These are phyloP conservation scores for Halocynthia roretzi DNA, from an alignment of 23 tunicate genomes.

Conservation along the genomic window DNA sequence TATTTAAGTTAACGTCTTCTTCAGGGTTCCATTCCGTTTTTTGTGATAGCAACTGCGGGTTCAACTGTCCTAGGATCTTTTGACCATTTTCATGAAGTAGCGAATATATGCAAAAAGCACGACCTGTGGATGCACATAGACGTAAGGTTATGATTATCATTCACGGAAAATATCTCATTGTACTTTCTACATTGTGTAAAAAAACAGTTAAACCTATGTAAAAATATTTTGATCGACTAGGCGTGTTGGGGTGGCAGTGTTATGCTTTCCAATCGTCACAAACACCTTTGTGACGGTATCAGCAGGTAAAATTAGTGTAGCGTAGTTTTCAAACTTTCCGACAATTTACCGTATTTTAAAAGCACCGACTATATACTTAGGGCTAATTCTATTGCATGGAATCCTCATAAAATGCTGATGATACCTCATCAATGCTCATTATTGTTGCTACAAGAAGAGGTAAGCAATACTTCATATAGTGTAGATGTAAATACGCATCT, in stretches of 20 bases:
- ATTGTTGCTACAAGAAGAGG: constrained; percentile 66
- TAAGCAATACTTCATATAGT: constrained; percentile 2
- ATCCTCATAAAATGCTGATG: constrained; percentile 75
- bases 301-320: constrained; percentile 31
- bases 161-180: neutral
- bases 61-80: constrained; percentile 86
- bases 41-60: constrained; percentile 84
- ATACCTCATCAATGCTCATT: constrained; percentile 75
- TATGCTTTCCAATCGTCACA: constrained; percentile 54
- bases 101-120: constrained; percentile 61
- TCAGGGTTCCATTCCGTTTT: constrained; percentile 58
- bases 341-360: neutral
- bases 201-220: too few relatives aligned
- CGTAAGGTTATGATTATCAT: constrained; percentile 23
- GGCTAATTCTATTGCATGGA: constrained; percentile 95
- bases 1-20: neutral
- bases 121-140: constrained; percentile 84
- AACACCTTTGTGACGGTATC: constrained; percentile 53
- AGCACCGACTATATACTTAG: constrained; percentile 12
- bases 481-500: neutral
- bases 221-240: constrained; percentile 23
- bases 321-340: neutral
- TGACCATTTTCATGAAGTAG: constrained; percentile 62
- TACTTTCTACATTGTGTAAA: neutral
- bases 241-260: constrained; percentile 91